These are phyloP conservation scores for Proterorhinus semilunaris DNA, from an alignment of 2,113 vertebrate genomes.

Conservation along the genomic window DNA sequence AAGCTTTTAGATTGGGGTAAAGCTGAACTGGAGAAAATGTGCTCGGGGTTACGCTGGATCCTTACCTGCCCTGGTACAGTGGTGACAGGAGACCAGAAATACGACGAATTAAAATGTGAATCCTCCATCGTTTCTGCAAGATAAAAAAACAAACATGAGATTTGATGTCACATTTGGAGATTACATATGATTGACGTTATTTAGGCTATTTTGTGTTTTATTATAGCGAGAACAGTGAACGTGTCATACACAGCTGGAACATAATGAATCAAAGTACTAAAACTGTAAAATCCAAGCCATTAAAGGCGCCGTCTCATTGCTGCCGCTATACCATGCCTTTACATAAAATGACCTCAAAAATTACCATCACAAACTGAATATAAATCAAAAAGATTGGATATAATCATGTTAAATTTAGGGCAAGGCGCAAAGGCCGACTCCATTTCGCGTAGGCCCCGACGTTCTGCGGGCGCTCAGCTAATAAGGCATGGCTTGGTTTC, in stretches of 20 bases:
- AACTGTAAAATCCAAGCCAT: no score
- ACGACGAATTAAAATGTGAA: slow-evolving; percentile 98
- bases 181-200: no score
- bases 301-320: no score
- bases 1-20: no score
- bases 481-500: slow-evolving; percentile 15
- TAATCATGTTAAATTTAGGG: not conserved
- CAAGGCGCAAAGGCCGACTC: slow-evolving; percentile 39
- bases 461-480: slow-evolving; percentile 44
- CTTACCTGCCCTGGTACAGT: slow-evolving; percentile 93
- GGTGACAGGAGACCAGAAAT: slow-evolving; percentile 96
- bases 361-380: not conserved
- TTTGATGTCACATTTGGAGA: no score
- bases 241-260: no score
- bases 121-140: slow-evolving; percentile 97
- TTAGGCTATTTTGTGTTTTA: no score
- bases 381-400: no score
- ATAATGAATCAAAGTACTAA: not conserved
- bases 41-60: not conserved
- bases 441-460: slow-evolving; percentile 57
- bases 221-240: no score
- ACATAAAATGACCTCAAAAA: no score
- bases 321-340: no score
- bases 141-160: slow-evolving; percentile 34
- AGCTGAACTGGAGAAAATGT: no score